Percentiles rank a stretch among this genome's conserved stretches.
These are phyloP conservation scores for Lindbergichthys nudifrons DNA, from an alignment of 2,797 vertebrate genomes.

Conservation along the genomic window DNA sequence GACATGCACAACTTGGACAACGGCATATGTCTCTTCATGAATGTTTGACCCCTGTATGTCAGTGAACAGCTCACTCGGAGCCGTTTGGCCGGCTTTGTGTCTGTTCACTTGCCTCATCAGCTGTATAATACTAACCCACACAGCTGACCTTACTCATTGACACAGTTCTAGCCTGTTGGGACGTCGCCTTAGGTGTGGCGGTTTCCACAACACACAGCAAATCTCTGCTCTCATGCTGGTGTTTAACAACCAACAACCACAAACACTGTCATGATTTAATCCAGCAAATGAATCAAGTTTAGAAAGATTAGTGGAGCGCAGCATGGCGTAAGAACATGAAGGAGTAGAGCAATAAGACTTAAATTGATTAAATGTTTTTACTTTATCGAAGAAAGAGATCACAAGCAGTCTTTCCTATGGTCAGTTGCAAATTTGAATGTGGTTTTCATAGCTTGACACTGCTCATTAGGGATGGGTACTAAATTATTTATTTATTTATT, in stretches of 20 bases:
- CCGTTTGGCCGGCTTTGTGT: constrained; percentile 32
- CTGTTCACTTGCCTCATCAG: constrained; percentile 29
- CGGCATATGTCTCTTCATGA: constrained; percentile 28
- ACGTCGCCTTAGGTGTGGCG: constrained; percentile 48
- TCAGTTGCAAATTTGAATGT: background rate
- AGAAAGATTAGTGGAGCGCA: constrained; percentile 33
- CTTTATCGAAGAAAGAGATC: background rate
- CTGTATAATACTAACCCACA: constrained; percentile 35
- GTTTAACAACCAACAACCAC: constrained; percentile 15
- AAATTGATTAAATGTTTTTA: background rate
- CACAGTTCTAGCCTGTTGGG: constrained; percentile 41
- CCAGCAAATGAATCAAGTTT: constrained; percentile 1
- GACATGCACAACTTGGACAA: background rate
- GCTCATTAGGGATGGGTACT: no score
- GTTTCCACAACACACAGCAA: constrained; percentile 51
- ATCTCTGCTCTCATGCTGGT: constrained; percentile 11
- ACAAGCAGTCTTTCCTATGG: background rate
- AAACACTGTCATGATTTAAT: constrained; percentile 24
- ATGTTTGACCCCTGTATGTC: constrained; percentile 24
- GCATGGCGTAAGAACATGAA: background rate
- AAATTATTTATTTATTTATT: no score
- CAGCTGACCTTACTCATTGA: constrained; percentile 37
- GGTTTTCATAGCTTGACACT: background rate
- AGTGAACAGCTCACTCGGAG: constrained; percentile 25
- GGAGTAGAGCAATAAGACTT: background rate